These are phyloP conservation scores for Pardosa pseudoannulata DNA, from an alignment of 2,888 invertebrate species.

Conservation along the genomic window DNA sequence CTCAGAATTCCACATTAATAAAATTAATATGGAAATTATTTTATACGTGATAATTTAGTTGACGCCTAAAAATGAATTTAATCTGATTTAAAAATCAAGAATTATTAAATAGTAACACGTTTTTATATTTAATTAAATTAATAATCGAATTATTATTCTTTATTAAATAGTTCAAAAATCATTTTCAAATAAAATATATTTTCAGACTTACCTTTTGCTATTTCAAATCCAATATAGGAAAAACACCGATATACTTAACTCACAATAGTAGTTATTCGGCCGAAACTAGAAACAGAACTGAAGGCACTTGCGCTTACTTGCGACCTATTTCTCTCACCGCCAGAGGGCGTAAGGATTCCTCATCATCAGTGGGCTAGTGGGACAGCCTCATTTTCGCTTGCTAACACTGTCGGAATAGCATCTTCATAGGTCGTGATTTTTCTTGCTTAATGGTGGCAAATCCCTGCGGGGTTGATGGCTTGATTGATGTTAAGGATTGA, in stretches of 20 bases:
- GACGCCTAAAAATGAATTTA: no score
- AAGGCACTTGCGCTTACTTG: slow-evolving; percentile 22
- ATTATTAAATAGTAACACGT: no score
- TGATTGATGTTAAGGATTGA: neutral
- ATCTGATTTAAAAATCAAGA: no score
- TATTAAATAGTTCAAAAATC: no score
- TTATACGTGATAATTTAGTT: no score
- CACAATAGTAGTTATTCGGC: neutral
- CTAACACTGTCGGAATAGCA: slow-evolving; percentile 12
- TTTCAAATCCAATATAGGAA: neutral
- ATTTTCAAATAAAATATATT: no score
- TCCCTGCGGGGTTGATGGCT: neutral
- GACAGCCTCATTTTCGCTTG: slow-evolving; percentile 63
- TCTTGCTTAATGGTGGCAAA: slow-evolving; percentile 21
- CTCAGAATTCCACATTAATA: no score
- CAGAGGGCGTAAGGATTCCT: slow-evolving; percentile 45
- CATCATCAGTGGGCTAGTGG: slow-evolving; percentile 67
- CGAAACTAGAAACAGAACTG: slow-evolving; percentile 39
- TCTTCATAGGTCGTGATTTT: slow-evolving; percentile 50
- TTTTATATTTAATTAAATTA: no score
- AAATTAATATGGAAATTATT: no score
- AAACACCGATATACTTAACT: neutral
- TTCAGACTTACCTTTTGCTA: neutral
- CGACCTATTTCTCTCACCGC: slow-evolving; percentile 68
- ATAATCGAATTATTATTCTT: no score